These are phyloP conservation scores for Acronicta aceris DNA, from an alignment of 2,888 invertebrate species.

Conservation along the genomic window DNA sequence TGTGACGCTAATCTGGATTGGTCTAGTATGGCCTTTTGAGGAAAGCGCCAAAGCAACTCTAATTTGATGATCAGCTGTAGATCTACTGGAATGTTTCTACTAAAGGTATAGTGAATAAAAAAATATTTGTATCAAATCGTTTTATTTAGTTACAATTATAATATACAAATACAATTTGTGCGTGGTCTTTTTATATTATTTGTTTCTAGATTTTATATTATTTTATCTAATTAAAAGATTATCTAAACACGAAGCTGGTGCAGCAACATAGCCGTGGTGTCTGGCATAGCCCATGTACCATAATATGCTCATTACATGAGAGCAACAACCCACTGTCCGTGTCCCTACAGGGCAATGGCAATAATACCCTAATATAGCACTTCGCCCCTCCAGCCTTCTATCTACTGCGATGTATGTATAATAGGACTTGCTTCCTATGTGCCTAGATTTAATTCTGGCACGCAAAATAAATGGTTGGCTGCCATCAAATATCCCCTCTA, in stretches of 20 bases:
- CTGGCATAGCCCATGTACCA: too few relatives aligned
- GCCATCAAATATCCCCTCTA: neutral
- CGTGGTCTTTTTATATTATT: too few relatives aligned
- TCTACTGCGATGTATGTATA: constrained; percentile 1
- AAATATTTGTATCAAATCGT: too few relatives aligned
- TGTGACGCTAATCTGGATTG: too few relatives aligned
- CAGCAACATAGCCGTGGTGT: neutral
- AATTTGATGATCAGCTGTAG: too few relatives aligned
- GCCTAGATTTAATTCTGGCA: constrained; percentile 3
- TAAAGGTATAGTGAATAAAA: too few relatives aligned
- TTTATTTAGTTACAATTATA: too few relatives aligned
- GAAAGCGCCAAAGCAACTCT: too few relatives aligned
- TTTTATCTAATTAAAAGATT: constrained; percentile 1
- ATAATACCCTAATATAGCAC: constrained; percentile 1
- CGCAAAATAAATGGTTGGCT: constrained; percentile 1
- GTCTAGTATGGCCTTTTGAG: too few relatives aligned
- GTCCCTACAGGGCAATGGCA: neutral
- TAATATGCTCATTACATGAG: neutral
- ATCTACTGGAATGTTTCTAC: too few relatives aligned
- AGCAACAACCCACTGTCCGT: neutral
- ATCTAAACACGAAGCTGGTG: neutral
- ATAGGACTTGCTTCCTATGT: neutral
- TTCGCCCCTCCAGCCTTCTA: neutral
- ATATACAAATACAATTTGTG: too few relatives aligned
- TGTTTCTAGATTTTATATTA: too few relatives aligned